Evolutionary conservation across 2,888 invertebrate species (phyloP).

Genomic region (Nephrotoma guestfalica): DNA sequence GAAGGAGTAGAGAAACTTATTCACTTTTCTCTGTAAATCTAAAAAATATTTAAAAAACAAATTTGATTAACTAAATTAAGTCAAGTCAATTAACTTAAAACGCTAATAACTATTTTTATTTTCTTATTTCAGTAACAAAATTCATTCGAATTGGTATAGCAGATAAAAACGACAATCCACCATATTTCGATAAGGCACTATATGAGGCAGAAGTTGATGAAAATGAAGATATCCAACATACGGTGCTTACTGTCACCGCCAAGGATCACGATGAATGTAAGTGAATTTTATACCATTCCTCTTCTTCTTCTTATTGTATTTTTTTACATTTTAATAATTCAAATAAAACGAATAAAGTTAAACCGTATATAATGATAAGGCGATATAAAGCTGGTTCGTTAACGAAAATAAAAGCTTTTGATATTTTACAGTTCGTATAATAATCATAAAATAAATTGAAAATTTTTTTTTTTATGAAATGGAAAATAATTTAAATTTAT

Average conservation of each 20-base stretch:
- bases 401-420: background rate
- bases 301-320: background rate
- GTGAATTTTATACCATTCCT: constrained; percentile 30
- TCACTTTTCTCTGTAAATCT: no score
- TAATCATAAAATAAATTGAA: background rate
- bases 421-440: background rate
- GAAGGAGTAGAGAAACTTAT: no score
- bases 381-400: background rate
- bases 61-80: background rate
- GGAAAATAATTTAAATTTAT: background rate
- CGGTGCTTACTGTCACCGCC: constrained; percentile 94
- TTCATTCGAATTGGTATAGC: constrained; percentile 97
- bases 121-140: constrained; percentile 73
- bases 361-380: background rate
- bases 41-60: background rate
- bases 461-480: background rate
- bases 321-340: background rate
- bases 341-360: background rate
- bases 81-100: background rate
- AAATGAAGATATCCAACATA: constrained; percentile 94
- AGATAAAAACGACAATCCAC: constrained; percentile 99
- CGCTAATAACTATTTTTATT: background rate
- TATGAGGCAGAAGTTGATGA: constrained; percentile 97
- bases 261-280: constrained; percentile 98
- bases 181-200: constrained; percentile 91